Evolutionary conservation across 2,888 invertebrate genomes (phyloP).

Genomic region (Ametastegia equiseti): DNA sequence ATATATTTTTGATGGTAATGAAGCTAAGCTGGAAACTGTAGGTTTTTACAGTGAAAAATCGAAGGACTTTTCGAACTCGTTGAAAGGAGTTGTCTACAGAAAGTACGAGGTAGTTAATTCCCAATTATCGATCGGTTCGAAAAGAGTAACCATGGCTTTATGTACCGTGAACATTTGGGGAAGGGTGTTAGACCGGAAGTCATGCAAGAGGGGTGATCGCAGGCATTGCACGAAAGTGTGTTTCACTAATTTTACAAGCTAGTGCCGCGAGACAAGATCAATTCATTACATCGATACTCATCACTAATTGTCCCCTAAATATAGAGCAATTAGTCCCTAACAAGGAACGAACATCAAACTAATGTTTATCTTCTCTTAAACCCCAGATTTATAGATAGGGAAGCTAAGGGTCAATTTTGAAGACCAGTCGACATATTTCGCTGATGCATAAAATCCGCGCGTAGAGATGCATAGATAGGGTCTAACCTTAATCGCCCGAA

Average conservation of each 20-base stretch:
- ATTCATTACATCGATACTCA: neutral
- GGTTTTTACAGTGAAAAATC: too few relatives aligned
- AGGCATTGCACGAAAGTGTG: neutral
- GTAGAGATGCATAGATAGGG: neutral
- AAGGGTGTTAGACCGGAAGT: constrained; percentile 38
- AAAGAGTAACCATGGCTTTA: constrained; percentile 39
- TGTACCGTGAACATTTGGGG: constrained; percentile 37
- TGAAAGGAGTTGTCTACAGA: neutral
- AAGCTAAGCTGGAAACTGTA: neutral
- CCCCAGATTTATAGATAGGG: neutral
- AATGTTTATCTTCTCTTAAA: neutral
- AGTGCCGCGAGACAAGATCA: neutral
- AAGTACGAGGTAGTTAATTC: constrained; percentile 30
- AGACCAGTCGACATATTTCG: neutral
- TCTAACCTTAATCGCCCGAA: neutral
- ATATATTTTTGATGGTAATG: neutral
- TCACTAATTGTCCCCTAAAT: constrained; percentile 7
- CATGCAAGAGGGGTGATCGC: constrained; percentile 17
- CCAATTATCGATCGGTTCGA: constrained; percentile 35
- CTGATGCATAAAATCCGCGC: neutral
- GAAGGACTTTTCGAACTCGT: neutral
- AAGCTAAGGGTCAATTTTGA: neutral
- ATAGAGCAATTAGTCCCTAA: neutral
- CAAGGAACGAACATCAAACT: neutral
- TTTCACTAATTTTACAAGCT: constrained; percentile 11